A percentile compares a stretch with the other conserved stretches of the same genome.
Evolutionary conservation across 2,888 invertebrate species (phyloP).

Genomic region (Ophioninae sp.): DNA sequence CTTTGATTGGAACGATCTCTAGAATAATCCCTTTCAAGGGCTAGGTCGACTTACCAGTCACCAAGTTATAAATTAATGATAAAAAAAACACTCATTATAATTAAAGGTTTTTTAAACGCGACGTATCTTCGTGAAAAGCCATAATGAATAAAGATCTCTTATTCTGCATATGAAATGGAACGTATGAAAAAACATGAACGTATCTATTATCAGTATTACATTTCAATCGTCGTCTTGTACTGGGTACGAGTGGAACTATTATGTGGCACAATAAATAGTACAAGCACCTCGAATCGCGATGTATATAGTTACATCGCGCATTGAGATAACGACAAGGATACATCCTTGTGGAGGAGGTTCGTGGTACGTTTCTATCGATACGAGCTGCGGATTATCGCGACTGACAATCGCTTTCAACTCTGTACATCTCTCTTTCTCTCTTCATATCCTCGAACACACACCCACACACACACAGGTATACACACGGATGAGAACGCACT

Average conservation of each 20-base stretch:
- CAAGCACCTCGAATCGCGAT: conserved; percentile 12
- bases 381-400: conserved; percentile 49
- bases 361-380: conserved; percentile 55
- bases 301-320: conserved; percentile 38
- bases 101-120: too few relatives aligned
- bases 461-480: too few relatives aligned
- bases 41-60: too few relatives aligned
- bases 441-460: too few relatives aligned
- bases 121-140: too few relatives aligned
- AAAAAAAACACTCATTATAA: too few relatives aligned
- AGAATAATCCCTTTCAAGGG: too few relatives aligned
- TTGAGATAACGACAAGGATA: conserved; percentile 57
- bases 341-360: conserved; percentile 34
- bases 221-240: conserved; percentile 29
- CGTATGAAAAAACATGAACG: conserved; percentile 13
- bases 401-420: conserved; percentile 49
- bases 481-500: not conserved
- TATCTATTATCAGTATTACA: conserved; percentile 34
- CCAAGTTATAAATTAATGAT: too few relatives aligned
- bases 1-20: too few relatives aligned
- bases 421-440: not conserved
- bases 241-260: conserved; percentile 11
- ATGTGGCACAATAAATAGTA: conserved; percentile 36
- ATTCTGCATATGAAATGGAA: conserved; percentile 5
- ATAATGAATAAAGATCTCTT: not conserved